Base-by-base conservation (phyloP, 2,888 invertebrate species). In the Eristalis pertinax region DNA sequence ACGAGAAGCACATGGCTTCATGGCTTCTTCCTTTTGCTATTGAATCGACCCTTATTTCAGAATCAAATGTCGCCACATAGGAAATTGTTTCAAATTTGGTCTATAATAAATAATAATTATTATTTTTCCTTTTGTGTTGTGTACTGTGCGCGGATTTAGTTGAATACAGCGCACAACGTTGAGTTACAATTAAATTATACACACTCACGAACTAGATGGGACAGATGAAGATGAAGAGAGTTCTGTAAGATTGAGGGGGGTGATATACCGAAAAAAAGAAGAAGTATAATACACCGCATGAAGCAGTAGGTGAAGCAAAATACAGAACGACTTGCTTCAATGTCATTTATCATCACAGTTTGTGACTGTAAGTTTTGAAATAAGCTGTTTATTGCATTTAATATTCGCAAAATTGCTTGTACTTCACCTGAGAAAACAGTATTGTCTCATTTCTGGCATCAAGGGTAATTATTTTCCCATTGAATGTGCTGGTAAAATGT, bases 381-480 rank as follows among this genome's bases (percentile, higher is more conserved):
- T 86, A 79, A 79, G 83, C 78, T 75, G 73, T 69, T 81, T 76
- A 77, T 77, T 64, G 83, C 77, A 69, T 80, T 74, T 62, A 29
- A 76, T 73, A 79, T 72, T 73, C 56, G 67, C 75, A 64, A 62
- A 83, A 38, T 60, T 77, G 65, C 58, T 63, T 32, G 68, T 65
- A 60, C 29, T 77, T 41, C 83, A 86, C 86, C 86, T 86, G 86
- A 86, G 74, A 83, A 83, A 69, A 74, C 63, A 73, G 32, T 76
- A 68, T 60, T 24, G 41, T 22, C 41, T 68, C 62, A 43, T n/a
- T 43, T 73, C 62, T 75, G 76, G 69, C 84, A 79, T 87, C 84
- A 87, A 84, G 87, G 79, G 72, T 80, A 84, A 84, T 87, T 83
- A 86, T 86, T 75, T 83, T 67, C 63, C 63, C 78, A 86, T 86